Evolutionary conservation across 2,113 vertebrate species (phyloP), one percentile per base, ranked within the genome.

Genomic region (Coptodon bakossiorum): DNA sequence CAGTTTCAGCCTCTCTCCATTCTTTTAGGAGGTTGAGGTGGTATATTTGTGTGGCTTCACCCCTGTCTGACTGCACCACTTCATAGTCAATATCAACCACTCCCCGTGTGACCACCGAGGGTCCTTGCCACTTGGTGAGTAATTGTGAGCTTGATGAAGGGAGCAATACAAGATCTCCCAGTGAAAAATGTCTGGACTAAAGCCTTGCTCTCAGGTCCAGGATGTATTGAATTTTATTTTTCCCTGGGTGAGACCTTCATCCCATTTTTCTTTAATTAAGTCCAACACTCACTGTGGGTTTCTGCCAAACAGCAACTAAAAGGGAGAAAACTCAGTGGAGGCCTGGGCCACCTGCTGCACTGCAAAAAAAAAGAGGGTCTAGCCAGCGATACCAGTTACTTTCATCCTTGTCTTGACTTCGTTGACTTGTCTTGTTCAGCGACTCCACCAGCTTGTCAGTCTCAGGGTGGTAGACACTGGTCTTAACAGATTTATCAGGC

Each of bases 371-470:
- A 1, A 31, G 57, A 61, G 57, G 57, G 3, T 34, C 29, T 34
- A 61, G 16, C 57, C 8, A 61, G 57, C 6, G 57, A 61, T 61
- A 61, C 59, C 29, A 19, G 9, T 34, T 61, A 61, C 0, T 34
- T 0, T 11, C 9, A 61, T 61, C 5, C 59, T 61, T 29, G 13
- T 59, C 56, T 16, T 59, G 56, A 29, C 56, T 1, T 61, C 0
- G 0, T 61, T 34, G 57, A 34, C 16, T 34, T 34, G 29, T 6
- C 29, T 61, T 34, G 59, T 6, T 61, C 59, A 61, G 16, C 16
- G 2, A 61, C 9, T 63, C 16, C 1, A 1, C 29, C 3, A 61
- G 9, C 16, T 61, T 61, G 57, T 61, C 59, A 34, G 29, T 61
- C 5, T 61, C 9, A 61, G 29, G 57, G 29, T 34, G 57, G 8